phyloP scores from a whole-genome alignment of 2,888 invertebrate genomes.

The Andrena bucephala region DNA sequence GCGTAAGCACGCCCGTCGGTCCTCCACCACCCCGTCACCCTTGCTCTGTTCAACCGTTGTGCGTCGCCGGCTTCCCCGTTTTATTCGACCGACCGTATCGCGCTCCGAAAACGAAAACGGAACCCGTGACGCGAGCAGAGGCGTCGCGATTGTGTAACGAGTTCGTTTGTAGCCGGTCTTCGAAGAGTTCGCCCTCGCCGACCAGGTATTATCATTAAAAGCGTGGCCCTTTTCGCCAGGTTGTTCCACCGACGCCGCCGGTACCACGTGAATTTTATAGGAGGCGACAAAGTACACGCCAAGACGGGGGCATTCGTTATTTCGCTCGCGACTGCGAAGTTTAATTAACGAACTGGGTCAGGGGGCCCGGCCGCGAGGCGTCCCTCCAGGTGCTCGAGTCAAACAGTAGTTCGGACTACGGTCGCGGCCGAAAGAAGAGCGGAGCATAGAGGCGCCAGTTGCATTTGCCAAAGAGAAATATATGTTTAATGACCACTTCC shows the following conservation, averaged over 20 bases:
- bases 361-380: slow-evolving; percentile 14
- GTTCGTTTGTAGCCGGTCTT: neutral
- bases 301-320: slow-evolving; percentile 30
- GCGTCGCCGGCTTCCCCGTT: neutral
- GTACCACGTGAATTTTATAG: slow-evolving; percentile 16
- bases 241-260: neutral
- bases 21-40: neutral
- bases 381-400: slow-evolving; percentile 13
- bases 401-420: slow-evolving; percentile 41
- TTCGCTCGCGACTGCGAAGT: slow-evolving; percentile 49
- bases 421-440: neutral
- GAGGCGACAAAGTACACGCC: slow-evolving; percentile 9
- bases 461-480: slow-evolving; percentile 8
- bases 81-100: slow-evolving; percentile 12
- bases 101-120: slow-evolving; percentile 9
- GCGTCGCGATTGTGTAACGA: slow-evolving; percentile 20
- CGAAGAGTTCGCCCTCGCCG: slow-evolving; percentile 8
- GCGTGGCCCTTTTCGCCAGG: neutral
- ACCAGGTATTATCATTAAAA: slow-evolving; percentile 6
- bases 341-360: slow-evolving; percentile 47
- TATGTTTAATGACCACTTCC: slow-evolving; percentile 9
- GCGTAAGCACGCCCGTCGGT: slow-evolving; percentile 36
- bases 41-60: neutral
- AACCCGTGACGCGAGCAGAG: neutral
- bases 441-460: slow-evolving; percentile 1